Base-by-base conservation (phyloP, 2,888 invertebrate species). In the Epistrophe grossulariae region DNA sequence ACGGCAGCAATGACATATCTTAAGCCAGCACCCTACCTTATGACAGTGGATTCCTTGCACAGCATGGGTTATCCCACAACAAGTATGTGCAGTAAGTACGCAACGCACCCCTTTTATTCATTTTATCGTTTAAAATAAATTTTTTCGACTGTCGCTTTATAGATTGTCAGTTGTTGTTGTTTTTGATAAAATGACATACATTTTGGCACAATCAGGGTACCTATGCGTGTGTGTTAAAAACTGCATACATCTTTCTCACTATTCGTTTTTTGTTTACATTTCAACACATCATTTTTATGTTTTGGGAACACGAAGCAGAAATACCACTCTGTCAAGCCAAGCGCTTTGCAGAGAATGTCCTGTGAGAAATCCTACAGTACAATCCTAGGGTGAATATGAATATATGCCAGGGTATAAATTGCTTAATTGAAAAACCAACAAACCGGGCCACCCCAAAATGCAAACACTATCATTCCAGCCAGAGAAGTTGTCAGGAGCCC, bases 1-100 rank as follows among this genome's bases (percentile, higher is more conserved):
- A 91, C 93, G 89, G 93, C 94, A 90, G 93, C 94, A 90, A 93
- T 94, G 93, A 93, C 94, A 89, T 94, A 94, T 91, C 92, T 95
- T 89, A 95, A 95, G 90, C 94, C 95, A 55, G 94, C 94, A 52
- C 94, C 94, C 52, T 95, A 95, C 91, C 94, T 95, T 90, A 94
- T 94, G 82, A 94, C 94, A 64, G 95, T 95, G 91, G 95, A 96
- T 91, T 94, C 95, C 57, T 92, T 95, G 89, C 95, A 96, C 91
- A 94, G 95, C 79, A 95, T 95, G 94, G 95, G 95, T 80, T 95
- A 95, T 91, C 95, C 90, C 45, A 80, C 95, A 89, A 93, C 94
- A 93, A 94, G 94, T 94, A 92, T 91, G 82, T 89, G 81, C 73
- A 81, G 71, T 87, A 87, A 87, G 87, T 87, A 87, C 73, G 72